Evolutionary conservation across 2,888 invertebrate species (phyloP).

Genomic region (Lagria hirta): DNA sequence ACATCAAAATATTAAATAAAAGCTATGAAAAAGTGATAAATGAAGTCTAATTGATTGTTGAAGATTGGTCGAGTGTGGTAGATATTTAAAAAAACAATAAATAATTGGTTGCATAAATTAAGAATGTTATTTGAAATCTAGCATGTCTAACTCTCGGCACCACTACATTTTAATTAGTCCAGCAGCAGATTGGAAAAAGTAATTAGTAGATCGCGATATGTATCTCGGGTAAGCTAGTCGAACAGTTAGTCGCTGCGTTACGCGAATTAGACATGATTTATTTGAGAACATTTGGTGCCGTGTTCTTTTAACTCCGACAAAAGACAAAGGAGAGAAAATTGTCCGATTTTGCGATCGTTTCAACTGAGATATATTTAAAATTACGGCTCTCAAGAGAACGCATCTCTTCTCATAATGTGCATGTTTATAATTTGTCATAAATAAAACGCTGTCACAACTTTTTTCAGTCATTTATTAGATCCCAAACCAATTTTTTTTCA

Average conservation of each 20-base stretch:
- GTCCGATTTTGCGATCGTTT: conserved; percentile 36
- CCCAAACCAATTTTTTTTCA: no score
- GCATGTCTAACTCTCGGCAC: conserved; percentile 37
- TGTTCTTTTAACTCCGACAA: conserved; percentile 40
- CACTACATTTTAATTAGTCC: conserved; percentile 48
- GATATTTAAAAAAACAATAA: conserved; percentile 29
- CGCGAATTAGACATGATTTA: conserved; percentile 41
- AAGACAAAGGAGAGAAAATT: conserved; percentile 41
- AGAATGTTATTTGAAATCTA: conserved; percentile 37
- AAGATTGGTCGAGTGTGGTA: conserved; percentile 10
- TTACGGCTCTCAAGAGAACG: conserved; percentile 28
- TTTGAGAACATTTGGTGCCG: conserved; percentile 40
- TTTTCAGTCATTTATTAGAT: conserved; percentile 28
- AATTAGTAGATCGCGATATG: conserved; percentile 46
- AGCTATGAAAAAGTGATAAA: no score
- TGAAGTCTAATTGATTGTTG: no score
- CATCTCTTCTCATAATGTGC: conserved; percentile 30
- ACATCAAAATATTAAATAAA: no score
- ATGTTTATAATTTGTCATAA: conserved; percentile 37
- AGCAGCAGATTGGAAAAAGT: conserved; percentile 47
- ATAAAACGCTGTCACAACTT: conserved; percentile 27
- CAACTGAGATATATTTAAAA: conserved; percentile 33
- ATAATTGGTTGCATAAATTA: conserved; percentile 37
- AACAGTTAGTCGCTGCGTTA: conserved; percentile 26
- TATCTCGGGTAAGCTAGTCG: conserved; percentile 32